Evolutionary conservation across 2,888 invertebrate genomes (phyloP), one percentile per base, ranked within the genome.

Genomic region (Heliconius cydno): DNA sequence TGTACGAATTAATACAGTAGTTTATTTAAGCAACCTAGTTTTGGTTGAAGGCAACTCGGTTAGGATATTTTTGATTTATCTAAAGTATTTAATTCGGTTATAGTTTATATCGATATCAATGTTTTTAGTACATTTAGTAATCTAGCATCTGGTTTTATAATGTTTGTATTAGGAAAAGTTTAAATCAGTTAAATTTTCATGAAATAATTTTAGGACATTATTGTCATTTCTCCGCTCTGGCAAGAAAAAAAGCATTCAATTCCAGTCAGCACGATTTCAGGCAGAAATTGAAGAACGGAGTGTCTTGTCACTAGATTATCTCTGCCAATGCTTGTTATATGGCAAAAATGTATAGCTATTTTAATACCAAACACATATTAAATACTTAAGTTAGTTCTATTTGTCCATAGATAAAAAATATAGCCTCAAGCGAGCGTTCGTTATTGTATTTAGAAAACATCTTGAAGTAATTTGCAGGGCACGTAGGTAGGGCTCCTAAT

Each of bases 1-100:
- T 82, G 66, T 82, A 77, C 74, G 78, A 80, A 82, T 79, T 83
- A 82, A 83, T 83, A 76, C 73, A 77, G 73, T 75, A 66, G 83
- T 81, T 83, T 80, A 83, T 83, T 82, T 80, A 71, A 71, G 77
- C 46, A 75, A 34, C 66, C 78, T 76, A 72, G 66, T 82, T 82
- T 75, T 70, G 25, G 4, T 68, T 46, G 60, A 73, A 52, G 67
- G 66, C 73, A 30, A 66, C 41, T 63, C 52, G 46, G 67, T 79
- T 79, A 46, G 5, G 63, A 72, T 78, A 79, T 68, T 72, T 78
- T 80, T 30, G 79, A 79, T 65, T 75, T 28, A 65, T 41, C 5
- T 75, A 34, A 57, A 34, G 34, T 73, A 73, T 57, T 60, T 34
- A 7, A 13, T 15, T 57, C 12, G 34, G 1, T 25, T 73, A 25